Percentiles rank a stretch among this genome's conserved stretches.
phyloP scores from a whole-genome alignment of 2,888 invertebrate species.

The Amphipyra berbera region DNA sequence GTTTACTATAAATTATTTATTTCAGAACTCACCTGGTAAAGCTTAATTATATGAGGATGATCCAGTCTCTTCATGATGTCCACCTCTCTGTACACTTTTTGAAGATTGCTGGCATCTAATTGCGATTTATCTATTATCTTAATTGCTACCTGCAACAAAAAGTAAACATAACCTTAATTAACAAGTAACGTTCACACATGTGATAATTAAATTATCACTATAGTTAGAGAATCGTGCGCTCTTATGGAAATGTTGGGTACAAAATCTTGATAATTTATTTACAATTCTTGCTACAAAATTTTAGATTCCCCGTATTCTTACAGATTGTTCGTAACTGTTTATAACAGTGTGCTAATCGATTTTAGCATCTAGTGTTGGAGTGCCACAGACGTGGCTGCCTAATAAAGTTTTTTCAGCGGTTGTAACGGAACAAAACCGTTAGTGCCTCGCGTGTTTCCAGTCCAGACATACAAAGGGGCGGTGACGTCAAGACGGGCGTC shows the following conservation, averaged over 20 bases:
- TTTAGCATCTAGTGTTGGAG: constrained; percentile 23
- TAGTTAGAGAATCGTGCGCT: neutral
- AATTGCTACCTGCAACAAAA: constrained; percentile 95
- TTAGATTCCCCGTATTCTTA: constrained; percentile 4
- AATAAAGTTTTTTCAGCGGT: constrained; percentile 53
- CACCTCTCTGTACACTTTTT: constrained; percentile 99
- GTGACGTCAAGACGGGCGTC: constrained; percentile 85
- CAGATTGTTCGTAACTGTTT: constrained; percentile 10
- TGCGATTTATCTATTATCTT: constrained; percentile 98
- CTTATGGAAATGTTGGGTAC: neutral
- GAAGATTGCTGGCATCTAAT: constrained; percentile 96
- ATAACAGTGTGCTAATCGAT: constrained; percentile 15
- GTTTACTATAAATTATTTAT: neutral
- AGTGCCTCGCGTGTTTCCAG: constrained; percentile 66
- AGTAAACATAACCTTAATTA: constrained; percentile 27
- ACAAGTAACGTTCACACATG: constrained; percentile 12
- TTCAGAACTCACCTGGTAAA: constrained; percentile 94
- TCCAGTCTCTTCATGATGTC: constrained; percentile 99
- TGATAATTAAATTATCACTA: constrained; percentile 16
- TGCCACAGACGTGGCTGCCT: constrained; percentile 27
- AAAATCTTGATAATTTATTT: neutral
- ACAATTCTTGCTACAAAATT: constrained; percentile 2
- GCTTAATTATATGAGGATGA: constrained; percentile 99
- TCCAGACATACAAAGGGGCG: constrained; percentile 76
- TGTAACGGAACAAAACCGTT: constrained; percentile 77